Evolutionary conservation across 1,140 invertebrate species (phyloP), one percentile per base, ranked within the genome.

Genomic region (Amyelois transitella): DNA sequence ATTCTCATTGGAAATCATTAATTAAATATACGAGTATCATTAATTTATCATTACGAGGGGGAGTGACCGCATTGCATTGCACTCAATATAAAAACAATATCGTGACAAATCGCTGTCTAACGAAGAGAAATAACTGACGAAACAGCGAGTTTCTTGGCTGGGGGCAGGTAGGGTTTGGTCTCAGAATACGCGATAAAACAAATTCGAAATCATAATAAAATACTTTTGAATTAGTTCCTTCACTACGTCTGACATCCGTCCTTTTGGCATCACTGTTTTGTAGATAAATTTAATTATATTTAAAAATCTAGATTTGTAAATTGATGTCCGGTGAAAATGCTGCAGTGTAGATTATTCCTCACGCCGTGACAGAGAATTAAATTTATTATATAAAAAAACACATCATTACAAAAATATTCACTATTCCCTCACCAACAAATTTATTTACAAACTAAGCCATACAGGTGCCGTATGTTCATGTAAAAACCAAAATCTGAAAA

Each of bases 61-160:
- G 12, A 21, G 45, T 19, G 21, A 48, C 45, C 45, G 19, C 45
- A 48, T 18, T 38, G 2, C 10, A 52, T 55, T 73, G 66, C 70
- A 69, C 73, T 85, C 81, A 84, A 85, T 87, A 72, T 74, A 84
- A 84, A 85, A 85, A 87, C 84, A 85, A 87, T 87, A 83, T 87
- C 81, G 85, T 84, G 79, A 85, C 81, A 84, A 87, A 87, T 87
- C 70, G 80, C 58, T 68, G 68, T 67, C 69, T 87, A 87, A 87
- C 81, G 79, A 87, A 87, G 81, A 85, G 78, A 81, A 80, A 84
- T 85, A 87, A 85, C 75, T 75, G 68, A 58, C 72, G 82, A 86
- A 75, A 79, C 65, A 66, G 66, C 47, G 70, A 62, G 73, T 12
- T 38, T 77, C 73, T 82, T 84, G 80, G 72, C 64, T 55, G 53